Evolutionary conservation across 2,888 invertebrate species (phyloP).

Genomic region (Malacosoma neustria): DNA sequence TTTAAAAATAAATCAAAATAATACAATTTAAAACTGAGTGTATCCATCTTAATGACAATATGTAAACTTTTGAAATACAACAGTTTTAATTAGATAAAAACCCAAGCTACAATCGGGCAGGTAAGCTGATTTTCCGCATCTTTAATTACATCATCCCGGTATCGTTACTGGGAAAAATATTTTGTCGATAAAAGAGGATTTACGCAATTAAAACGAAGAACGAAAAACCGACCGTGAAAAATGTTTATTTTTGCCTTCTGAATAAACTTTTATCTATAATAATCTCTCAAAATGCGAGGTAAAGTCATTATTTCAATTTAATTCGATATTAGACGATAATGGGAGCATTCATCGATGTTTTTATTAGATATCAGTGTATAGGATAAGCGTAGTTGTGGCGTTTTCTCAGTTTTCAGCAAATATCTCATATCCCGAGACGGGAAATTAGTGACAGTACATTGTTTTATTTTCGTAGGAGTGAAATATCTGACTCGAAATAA

Average conservation of each 20-base stretch:
- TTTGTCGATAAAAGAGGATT: conserved; percentile 55
- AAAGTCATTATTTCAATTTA: not conserved
- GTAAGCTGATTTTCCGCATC: conserved; percentile 38
- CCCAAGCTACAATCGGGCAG: conserved; percentile 26
- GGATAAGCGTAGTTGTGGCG: too few species aligned
- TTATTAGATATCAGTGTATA: too few species aligned
- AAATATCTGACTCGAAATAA: too few species aligned
- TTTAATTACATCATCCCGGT: conserved; percentile 40
- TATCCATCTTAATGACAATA: too few species aligned
- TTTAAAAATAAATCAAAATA: too few species aligned
- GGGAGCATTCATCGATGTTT: too few species aligned
- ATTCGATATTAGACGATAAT: not conserved
- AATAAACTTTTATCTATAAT: conserved; percentile 27
- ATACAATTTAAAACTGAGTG: too few species aligned
- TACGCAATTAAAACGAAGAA: conserved; percentile 55
- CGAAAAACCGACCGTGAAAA: conserved; percentile 31
- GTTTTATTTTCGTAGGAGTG: too few species aligned
- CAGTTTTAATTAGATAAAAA: conserved; percentile 20
- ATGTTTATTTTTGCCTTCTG: conserved; percentile 37
- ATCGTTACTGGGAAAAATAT: conserved; percentile 38
- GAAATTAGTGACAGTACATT: too few species aligned
- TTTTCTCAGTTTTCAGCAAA: too few species aligned
- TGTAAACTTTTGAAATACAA: not conserved
- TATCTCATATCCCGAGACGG: too few species aligned
- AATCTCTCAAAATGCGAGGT: conserved; percentile 7